Evolutionary conservation across 2,888 invertebrate species (phyloP).

Genomic region (Dendrolimus pini): DNA sequence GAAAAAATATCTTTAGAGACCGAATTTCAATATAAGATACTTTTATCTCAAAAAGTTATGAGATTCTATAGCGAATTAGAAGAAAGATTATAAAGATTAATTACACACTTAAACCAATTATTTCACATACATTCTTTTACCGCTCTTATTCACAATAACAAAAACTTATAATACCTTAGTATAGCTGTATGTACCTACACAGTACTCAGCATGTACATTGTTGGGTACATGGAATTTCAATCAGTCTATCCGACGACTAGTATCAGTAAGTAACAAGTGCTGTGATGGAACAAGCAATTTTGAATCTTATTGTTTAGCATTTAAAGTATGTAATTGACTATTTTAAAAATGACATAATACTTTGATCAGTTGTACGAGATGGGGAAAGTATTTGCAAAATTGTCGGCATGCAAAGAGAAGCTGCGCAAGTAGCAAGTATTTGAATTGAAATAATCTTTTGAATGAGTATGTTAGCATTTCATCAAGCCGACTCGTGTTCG

Average conservation of each 20-base stretch:
- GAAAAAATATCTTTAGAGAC: too few relatives aligned
- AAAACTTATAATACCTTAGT: too few relatives aligned
- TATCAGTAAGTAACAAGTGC: background rate
- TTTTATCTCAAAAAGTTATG: too few relatives aligned
- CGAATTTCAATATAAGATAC: too few relatives aligned
- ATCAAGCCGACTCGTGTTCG: conserved; percentile 50
- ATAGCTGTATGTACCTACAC: background rate
- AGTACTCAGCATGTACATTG: conserved; percentile 44
- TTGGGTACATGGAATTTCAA: conserved; percentile 73
- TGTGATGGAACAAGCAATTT: conserved; percentile 8
- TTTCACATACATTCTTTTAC: too few relatives aligned
- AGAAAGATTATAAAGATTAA: too few relatives aligned
- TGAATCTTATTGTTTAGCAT: conserved; percentile 3
- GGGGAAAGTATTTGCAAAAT: conserved; percentile 72
- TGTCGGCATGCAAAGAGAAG: conserved; percentile 64
- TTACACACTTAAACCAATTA: too few relatives aligned
- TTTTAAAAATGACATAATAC: too few relatives aligned
- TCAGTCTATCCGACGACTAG: conserved; percentile 33
- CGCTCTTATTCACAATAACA: too few relatives aligned
- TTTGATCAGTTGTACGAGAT: conserved; percentile 35
- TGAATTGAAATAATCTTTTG: conserved; percentile 73
- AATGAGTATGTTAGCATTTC: conserved; percentile 70
- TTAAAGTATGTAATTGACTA: conserved; percentile 11
- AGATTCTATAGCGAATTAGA: too few relatives aligned
- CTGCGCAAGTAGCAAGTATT: conserved; percentile 72